Evolutionary conservation across 2,888 invertebrate genomes (phyloP).

Genomic region (Aromia moschata): DNA sequence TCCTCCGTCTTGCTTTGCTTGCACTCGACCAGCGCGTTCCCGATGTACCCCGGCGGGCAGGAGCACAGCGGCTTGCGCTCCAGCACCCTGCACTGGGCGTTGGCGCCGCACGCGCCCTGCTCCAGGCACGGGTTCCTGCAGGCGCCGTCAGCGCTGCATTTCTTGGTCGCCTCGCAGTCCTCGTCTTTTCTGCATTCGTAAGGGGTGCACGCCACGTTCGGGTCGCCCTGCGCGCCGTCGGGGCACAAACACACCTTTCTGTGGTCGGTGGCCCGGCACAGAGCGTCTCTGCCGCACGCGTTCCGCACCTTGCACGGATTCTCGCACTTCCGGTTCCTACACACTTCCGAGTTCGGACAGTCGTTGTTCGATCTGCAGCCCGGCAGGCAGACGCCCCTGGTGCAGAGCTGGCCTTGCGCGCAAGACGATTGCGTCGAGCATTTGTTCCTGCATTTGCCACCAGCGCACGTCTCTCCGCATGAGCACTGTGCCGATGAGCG

Average conservation of each 20-base stretch:
- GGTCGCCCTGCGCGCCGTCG: conserved; percentile 85
- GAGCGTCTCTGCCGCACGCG: conserved; percentile 83
- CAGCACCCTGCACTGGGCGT: conserved; percentile 84
- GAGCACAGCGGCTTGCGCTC: conserved; percentile 80
- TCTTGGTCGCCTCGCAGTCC: conserved; percentile 82
- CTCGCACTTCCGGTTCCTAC: conserved; percentile 74
- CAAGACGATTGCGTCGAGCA: conserved; percentile 78
- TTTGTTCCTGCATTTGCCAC: conserved; percentile 76
- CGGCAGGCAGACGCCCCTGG: conserved; percentile 75
- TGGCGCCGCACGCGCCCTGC: conserved; percentile 79
- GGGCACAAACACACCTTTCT: conserved; percentile 87
- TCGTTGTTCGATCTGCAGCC: conserved; percentile 84
- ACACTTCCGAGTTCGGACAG: conserved; percentile 80
- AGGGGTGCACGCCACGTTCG: conserved; percentile 76
- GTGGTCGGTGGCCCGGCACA: conserved; percentile 83
- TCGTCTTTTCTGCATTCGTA: conserved; percentile 80
- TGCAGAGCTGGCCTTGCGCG: conserved; percentile 78
- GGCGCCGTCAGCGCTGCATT: conserved; percentile 74
- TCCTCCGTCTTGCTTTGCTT: conserved; percentile 75
- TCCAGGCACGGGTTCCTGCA: conserved; percentile 87
- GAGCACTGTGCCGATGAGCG: conserved; percentile 73
- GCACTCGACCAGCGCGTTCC: conserved; percentile 76
- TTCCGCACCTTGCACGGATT: conserved; percentile 74
- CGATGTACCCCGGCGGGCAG: conserved; percentile 78
- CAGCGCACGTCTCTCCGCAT: conserved; percentile 82